Evolutionary conservation across 2,888 invertebrate genomes (phyloP).

Genomic region (Drosophila peninsularis): DNA sequence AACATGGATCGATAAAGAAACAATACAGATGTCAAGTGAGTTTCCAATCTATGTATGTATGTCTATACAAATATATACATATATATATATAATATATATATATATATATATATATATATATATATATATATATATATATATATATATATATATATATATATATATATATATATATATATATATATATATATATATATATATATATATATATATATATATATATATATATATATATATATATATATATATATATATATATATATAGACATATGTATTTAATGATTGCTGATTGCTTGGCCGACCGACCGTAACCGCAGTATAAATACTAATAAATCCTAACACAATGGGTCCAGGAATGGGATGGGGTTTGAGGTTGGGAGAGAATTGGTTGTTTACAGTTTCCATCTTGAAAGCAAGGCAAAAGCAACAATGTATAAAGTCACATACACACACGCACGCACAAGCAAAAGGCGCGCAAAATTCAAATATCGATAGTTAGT

Average conservation of each 20-base stretch:
- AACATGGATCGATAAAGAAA: constrained; percentile 18
- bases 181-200: neutral
- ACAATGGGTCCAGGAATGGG: neutral
- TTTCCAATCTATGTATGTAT: neutral
- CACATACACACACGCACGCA: constrained; percentile 14
- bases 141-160: neutral
- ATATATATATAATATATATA: neutral
- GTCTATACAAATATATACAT: neutral
- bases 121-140: neutral
- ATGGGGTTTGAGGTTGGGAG: neutral
- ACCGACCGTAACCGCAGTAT: neutral
- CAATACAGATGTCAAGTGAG: constrained; percentile 18
- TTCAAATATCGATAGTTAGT: constrained; percentile 25
- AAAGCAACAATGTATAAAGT: constrained; percentile 29
- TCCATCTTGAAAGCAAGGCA: constrained; percentile 12
- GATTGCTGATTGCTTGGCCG: constrained; percentile 4
- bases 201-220: neutral
- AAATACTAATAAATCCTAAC: constrained; percentile 2
- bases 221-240: neutral
- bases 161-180: neutral
- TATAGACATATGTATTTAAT: neutral
- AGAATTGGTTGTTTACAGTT: neutral
- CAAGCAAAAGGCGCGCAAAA: constrained; percentile 8
- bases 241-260: neutral
- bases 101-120: neutral